Conservation (phyloP, 2,113 vertebrate species). For the Gavialis gangeticus region DNA sequence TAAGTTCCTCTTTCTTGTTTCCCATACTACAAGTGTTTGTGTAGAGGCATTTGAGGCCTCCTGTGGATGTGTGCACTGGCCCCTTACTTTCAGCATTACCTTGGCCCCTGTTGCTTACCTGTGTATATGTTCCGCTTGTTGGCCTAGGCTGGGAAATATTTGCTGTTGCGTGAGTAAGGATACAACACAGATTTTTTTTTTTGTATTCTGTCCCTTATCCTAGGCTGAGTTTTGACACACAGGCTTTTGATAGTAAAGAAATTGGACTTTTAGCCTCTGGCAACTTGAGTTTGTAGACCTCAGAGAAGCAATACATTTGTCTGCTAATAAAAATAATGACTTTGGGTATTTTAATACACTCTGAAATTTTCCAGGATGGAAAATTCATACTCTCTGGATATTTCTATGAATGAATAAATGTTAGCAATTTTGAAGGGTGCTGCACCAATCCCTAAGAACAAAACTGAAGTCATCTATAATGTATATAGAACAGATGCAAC, state of each 20-base stretch:
- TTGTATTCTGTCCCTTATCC: conserved; percentile 26
- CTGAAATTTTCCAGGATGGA: not conserved
- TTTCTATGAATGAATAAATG: not conserved
- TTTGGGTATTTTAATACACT: not conserved
- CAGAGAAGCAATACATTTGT: not conserved
- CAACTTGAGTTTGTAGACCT: not conserved
- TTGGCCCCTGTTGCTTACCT: no score
- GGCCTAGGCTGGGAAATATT: conserved; percentile 31
- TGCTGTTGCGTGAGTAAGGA: conserved; percentile 41
- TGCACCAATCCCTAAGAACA: not conserved
- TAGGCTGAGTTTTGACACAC: not conserved
- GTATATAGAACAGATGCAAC: not conserved
- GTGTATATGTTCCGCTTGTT: no score
- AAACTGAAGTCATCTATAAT: not conserved
- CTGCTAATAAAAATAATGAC: not conserved
- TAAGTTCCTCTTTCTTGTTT: no score
- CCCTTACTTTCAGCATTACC: no score
- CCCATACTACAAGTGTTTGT: no score
- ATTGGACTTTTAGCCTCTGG: not conserved
- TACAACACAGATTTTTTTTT: conserved; percentile 55
- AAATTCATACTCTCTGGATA: not conserved
- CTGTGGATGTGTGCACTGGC: no score
- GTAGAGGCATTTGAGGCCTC: no score
- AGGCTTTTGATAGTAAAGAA: not conserved
- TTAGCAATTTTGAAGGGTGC: not conserved